A percentile compares a stretch with the other conserved stretches of the same genome.
phyloP scores from a whole-genome alignment of 1,140 invertebrate genomes.

The Procambarus virginalis region DNA sequence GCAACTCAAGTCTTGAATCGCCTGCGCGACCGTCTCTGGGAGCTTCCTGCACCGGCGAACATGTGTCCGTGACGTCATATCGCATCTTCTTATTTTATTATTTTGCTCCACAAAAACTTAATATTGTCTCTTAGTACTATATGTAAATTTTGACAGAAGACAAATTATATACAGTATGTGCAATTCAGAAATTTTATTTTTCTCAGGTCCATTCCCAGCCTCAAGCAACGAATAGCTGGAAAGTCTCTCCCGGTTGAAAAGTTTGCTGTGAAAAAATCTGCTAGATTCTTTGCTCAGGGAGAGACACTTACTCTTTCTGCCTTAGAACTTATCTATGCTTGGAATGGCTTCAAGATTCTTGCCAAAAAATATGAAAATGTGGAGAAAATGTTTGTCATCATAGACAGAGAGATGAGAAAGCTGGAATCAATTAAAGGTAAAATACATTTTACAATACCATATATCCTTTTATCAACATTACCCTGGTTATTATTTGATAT shows the following conservation, averaged over 20 bases:
- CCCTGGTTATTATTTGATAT: no score
- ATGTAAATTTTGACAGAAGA: no score
- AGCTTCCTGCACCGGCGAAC: no score
- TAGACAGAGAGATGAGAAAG: slow-evolving; percentile 80
- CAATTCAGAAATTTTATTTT: not conserved
- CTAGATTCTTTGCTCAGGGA: slow-evolving; percentile 85
- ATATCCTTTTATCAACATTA: no score
- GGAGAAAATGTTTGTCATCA: slow-evolving; percentile 82
- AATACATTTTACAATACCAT: no score
- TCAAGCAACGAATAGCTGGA: slow-evolving; percentile 93
- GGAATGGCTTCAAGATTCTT: slow-evolving; percentile 93
- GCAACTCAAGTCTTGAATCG: no score
- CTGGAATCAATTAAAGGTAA: slow-evolving; percentile 70
- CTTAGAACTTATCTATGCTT: slow-evolving; percentile 92
- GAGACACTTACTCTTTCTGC: slow-evolving; percentile 85
- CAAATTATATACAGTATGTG: no score
- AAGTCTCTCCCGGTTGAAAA: slow-evolving; percentile 98
- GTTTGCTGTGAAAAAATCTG: slow-evolving; percentile 90
- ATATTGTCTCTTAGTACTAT: no score
- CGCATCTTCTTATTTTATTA: no score
- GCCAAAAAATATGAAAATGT: slow-evolving; percentile 82
- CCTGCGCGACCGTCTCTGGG: no score
- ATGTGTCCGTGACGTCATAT: no score
- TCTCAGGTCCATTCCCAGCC: slow-evolving; percentile 83
- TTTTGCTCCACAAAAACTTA: no score